A percentile compares a stretch with the other conserved stretches of the same genome.
phyloP scores from a whole-genome alignment of 2,113 vertebrate species.

The Grallaria varia region DNA sequence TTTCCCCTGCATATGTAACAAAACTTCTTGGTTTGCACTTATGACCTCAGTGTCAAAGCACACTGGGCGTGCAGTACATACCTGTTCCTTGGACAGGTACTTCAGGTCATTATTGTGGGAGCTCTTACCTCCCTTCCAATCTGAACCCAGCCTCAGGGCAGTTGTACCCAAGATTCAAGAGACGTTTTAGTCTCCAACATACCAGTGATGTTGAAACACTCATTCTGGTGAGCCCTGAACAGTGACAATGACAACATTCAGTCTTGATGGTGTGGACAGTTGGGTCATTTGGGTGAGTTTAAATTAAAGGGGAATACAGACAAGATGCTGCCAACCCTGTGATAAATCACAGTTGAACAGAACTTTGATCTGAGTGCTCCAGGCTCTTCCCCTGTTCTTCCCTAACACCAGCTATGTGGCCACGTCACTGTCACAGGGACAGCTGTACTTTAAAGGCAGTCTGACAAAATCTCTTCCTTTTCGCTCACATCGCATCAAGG shows the following conservation, averaged over 20 bases:
- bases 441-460: background rate
- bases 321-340: background rate
- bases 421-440: background rate
- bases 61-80: background rate
- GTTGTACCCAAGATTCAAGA: background rate
- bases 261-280: background rate
- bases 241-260: background rate
- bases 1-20: background rate
- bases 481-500: background rate
- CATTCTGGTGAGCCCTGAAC: background rate
- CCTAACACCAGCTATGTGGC: background rate
- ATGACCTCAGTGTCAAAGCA: background rate
- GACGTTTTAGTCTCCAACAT: background rate
- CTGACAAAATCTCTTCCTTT: background rate
- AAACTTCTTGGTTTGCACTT: background rate
- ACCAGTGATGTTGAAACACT: background rate
- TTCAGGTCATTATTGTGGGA: background rate
- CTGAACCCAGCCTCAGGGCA: background rate
- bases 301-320: constrained; percentile 7
- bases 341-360: constrained; percentile 10
- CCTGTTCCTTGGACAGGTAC: constrained; percentile 7
- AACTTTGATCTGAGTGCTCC: constrained; percentile 18
- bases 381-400: background rate
- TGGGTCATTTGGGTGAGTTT: background rate
- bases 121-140: background rate